Conservation (phyloP, 2,113 vertebrate genomes). For the Platycercus adscitus region DNA sequence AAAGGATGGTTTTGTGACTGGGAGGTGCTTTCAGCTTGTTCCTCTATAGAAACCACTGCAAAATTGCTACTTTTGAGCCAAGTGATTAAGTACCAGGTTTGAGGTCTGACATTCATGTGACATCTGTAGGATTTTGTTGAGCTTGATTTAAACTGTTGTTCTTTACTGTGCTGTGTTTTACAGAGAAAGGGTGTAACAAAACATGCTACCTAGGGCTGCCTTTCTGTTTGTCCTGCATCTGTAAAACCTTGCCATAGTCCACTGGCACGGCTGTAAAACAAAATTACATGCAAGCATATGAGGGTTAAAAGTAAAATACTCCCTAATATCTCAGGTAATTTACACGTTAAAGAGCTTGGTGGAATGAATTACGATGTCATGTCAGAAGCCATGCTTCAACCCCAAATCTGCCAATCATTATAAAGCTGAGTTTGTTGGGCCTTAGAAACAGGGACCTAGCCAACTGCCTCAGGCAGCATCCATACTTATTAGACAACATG, state of each 20-base stretch:
- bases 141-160: constrained; percentile 1
- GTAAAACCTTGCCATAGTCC: background rate
- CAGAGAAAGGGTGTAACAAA: background rate
- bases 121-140: constrained; percentile 45
- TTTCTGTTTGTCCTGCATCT: background rate
- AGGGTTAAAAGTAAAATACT: constrained; percentile 2
- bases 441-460: constrained; percentile 60
- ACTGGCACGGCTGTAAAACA: background rate
- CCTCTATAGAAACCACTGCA: background rate
- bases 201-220: background rate
- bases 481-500: constrained; percentile 70
- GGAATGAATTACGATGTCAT: constrained; percentile 55
- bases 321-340: constrained; percentile 26
- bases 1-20: background rate
- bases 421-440: constrained; percentile 64
- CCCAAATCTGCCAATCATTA: constrained; percentile 56
- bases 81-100: constrained; percentile 37
- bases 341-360: constrained; percentile 24
- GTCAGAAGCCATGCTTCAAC: constrained; percentile 53
- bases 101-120: constrained; percentile 34
- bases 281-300: background rate
- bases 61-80: constrained; percentile 32
- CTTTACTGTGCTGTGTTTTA: constrained; percentile 1
- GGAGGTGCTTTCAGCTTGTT: background rate
- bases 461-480: constrained; percentile 70